phyloP scores from a whole-genome alignment of 2,797 vertebrate genomes.

The Oryzias sinensis region DNA sequence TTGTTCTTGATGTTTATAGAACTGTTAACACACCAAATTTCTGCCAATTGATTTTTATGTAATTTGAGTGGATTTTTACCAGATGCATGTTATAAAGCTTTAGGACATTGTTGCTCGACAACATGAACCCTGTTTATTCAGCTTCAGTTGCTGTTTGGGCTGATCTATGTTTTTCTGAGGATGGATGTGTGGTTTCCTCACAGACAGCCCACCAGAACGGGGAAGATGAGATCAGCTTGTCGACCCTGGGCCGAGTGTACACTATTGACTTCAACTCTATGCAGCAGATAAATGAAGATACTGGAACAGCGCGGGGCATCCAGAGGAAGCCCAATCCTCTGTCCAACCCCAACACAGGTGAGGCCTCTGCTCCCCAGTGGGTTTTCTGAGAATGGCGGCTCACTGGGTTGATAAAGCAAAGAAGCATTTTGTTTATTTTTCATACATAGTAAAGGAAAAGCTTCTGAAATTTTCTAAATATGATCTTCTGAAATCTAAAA shows the following conservation, averaged over 20 bases:
- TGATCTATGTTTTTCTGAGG: slow-evolving; percentile 20
- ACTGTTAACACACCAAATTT: too few species aligned
- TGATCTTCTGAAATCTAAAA: too few species aligned
- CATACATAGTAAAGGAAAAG: too few species aligned
- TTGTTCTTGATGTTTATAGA: too few species aligned
- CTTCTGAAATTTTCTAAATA: too few species aligned
- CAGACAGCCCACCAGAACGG: slow-evolving; percentile 99
- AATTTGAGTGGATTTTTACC: too few species aligned
- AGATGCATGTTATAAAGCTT: too few species aligned
- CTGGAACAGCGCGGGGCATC: slow-evolving; percentile 98
- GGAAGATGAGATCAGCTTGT: slow-evolving; percentile 99
- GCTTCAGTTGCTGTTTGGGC: background rate
- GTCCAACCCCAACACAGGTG: slow-evolving; percentile 95
- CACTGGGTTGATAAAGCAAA: background rate
- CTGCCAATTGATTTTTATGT: too few species aligned
- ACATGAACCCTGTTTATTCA: too few species aligned
- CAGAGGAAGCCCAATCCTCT: slow-evolving; percentile 99
- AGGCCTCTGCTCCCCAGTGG: background rate
- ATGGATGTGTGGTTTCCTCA: slow-evolving; percentile 46
- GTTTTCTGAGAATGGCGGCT: background rate
- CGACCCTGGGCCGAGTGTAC: slow-evolving; percentile 97
- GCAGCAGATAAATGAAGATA: slow-evolving; percentile 99
- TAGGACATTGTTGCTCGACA: too few species aligned
- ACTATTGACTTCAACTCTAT: slow-evolving; percentile 99
- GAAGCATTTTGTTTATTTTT: too few species aligned